Evolutionary conservation across 2,113 vertebrate species (phyloP).

Genomic region (Pseudonaja textilis): DNA sequence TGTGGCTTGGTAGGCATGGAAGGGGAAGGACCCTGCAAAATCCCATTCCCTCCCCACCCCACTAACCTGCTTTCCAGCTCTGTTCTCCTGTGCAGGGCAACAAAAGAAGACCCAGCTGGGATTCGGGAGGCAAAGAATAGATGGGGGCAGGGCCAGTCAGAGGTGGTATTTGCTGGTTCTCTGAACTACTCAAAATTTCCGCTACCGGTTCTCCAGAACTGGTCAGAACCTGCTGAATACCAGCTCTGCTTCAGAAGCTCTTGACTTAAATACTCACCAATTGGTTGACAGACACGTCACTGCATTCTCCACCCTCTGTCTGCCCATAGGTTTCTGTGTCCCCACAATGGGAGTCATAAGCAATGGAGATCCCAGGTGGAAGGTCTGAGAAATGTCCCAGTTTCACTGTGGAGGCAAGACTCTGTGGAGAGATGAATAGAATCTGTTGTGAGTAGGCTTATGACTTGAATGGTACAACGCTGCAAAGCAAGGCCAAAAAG

Average conservation of each 20-base stretch:
- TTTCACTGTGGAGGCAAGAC: conserved; percentile 72
- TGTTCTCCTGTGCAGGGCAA: no score
- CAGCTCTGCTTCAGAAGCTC: neutral
- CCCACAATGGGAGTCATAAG: conserved; percentile 67
- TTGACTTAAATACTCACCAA: conserved; percentile 55
- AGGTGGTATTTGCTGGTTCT: no score
- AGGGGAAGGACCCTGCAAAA: no score
- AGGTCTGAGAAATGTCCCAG: conserved; percentile 67
- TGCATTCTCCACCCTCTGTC: conserved; percentile 59
- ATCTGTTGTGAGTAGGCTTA: neutral
- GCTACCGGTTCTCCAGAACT: no score
- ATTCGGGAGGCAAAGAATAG: no score
- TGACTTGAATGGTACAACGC: neutral
- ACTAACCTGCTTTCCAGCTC: no score
- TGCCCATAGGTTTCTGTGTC: conserved; percentile 11
- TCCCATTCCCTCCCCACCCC: no score
- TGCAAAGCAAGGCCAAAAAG: neutral
- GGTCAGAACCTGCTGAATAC: no score
- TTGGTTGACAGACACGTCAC: conserved; percentile 63
- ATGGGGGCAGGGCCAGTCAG: no score
- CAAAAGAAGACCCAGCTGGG: no score
- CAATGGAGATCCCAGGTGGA: conserved; percentile 66
- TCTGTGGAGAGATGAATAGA: conserved; percentile 53
- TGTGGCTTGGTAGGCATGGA: no score
- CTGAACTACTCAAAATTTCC: no score